These are phyloP conservation scores for Pseudomyrmex dendroicus DNA, from an alignment of 1,140 invertebrate genomes.

Conservation along the genomic window DNA sequence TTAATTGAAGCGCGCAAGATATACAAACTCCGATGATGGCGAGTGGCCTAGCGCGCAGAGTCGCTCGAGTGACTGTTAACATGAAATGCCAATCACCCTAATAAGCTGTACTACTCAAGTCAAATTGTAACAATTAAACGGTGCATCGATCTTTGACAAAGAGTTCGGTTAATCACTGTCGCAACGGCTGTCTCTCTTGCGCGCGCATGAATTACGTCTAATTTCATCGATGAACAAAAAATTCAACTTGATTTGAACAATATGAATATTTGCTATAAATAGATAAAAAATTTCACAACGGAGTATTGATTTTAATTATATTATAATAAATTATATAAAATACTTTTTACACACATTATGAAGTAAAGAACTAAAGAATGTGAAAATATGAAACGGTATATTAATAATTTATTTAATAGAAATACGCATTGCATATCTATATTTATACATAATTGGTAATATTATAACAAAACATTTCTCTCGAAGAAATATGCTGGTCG, in stretches of 20 bases:
- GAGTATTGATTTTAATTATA: conserved; percentile 10
- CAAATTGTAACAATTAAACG: background rate
- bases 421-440: conserved; percentile 16
- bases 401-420: conserved; percentile 30
- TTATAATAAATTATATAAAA: conserved; percentile 41
- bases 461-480: background rate
- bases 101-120: conserved; percentile 30
- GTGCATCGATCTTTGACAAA: background rate
- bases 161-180: background rate
- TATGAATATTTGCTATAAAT: background rate
- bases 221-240: background rate
- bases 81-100: conserved; percentile 39
- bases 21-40: conserved; percentile 28
- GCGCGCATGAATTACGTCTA: background rate
- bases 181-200: background rate
- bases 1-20: conserved; percentile 55
- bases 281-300: background rate
- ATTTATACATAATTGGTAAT: conserved; percentile 31
- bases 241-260: background rate
- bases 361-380: background rate
- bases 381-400: background rate
- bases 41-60: background rate
- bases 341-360: background rate
- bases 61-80: conserved; percentile 19
- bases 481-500: background rate